phyloP scores from a whole-genome alignment of 2,888 invertebrate species.

The Scaptomyza tumidula region DNA sequence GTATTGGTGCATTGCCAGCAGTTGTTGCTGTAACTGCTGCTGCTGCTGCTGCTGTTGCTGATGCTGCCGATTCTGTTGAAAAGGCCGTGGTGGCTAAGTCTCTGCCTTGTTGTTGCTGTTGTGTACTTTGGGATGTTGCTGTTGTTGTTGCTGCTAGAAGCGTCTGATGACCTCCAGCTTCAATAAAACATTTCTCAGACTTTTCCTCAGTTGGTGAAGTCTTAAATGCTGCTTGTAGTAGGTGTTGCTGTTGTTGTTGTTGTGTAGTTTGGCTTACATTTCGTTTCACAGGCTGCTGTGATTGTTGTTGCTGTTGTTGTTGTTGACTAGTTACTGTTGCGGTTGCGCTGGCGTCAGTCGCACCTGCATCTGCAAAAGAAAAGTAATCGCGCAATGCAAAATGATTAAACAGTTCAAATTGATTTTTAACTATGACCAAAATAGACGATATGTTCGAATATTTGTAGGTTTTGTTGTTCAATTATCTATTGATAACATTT shows the following conservation, averaged over 20 bases:
- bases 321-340: slow-evolving; percentile 64
- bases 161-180: slow-evolving; percentile 83
- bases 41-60: slow-evolving; percentile 54
- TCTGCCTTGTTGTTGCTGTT: slow-evolving; percentile 46
- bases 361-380: slow-evolving; percentile 56
- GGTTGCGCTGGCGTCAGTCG: slow-evolving; percentile 51
- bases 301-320: slow-evolving; percentile 36
- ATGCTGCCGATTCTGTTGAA: slow-evolving; percentile 68
- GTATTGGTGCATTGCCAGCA: slow-evolving; percentile 67
- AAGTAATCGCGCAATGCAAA: slow-evolving; percentile 19
- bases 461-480: background rate
- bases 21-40: slow-evolving; percentile 43
- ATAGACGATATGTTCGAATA: slow-evolving; percentile 5
- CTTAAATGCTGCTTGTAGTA: slow-evolving; percentile 38
- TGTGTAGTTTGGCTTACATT: slow-evolving; percentile 64
- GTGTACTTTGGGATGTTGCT: slow-evolving; percentile 53
- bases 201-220: slow-evolving; percentile 76
- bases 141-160: slow-evolving; percentile 43
- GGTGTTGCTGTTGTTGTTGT: slow-evolving; percentile 48
- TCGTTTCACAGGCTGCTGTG: slow-evolving; percentile 52
- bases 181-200: slow-evolving; percentile 79
- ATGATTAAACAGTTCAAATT: slow-evolving; percentile 2
- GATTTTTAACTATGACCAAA: background rate
- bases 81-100: slow-evolving; percentile 58
- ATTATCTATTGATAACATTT: slow-evolving; percentile 32